phyloP scores from a whole-genome alignment of 2,113 vertebrate species.

The Pseudopipra pipra region DNA sequence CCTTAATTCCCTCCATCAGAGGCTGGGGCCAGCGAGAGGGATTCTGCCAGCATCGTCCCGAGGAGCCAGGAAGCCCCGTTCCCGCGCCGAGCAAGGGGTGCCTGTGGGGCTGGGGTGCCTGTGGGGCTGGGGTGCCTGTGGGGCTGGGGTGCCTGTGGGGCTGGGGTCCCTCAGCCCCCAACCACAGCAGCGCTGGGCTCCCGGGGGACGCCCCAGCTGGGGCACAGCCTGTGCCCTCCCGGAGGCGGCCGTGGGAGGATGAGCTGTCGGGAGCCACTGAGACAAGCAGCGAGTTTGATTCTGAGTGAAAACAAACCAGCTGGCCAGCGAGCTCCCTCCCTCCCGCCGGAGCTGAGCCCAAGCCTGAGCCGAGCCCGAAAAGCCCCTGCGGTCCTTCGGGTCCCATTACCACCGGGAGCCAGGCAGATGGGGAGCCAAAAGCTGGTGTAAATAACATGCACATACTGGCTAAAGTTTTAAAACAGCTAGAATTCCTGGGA shows the following conservation, averaged over 20 bases:
- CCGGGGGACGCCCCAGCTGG: fast-evolving
- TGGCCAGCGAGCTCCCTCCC: not conserved
- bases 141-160: not conserved
- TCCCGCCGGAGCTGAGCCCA: not conserved
- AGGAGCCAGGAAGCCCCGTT: not conserved
- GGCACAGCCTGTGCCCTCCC: not conserved
- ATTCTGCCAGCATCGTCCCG: not conserved
- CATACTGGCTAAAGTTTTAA: not conserved
- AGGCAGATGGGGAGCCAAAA: not conserved
- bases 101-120: not conserved
- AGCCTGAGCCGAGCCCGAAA: not conserved
- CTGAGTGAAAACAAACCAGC: not conserved
- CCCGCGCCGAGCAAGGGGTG: not conserved
- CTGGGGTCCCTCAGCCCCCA: not conserved
- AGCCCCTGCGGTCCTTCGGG: not conserved
- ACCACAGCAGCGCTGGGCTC: not conserved
- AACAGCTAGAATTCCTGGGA: not conserved
- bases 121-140: not conserved
- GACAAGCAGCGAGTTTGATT: not conserved
- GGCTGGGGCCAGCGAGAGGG: conserved; percentile 30
- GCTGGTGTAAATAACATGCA: not conserved
- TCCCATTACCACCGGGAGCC: not conserved
- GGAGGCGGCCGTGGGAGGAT: not conserved
- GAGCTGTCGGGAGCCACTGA: not conserved
- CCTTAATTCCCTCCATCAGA: conserved; percentile 16